phyloP scores from a whole-genome alignment of 2,797 vertebrate species.

The Cichlasoma orientale region DNA sequence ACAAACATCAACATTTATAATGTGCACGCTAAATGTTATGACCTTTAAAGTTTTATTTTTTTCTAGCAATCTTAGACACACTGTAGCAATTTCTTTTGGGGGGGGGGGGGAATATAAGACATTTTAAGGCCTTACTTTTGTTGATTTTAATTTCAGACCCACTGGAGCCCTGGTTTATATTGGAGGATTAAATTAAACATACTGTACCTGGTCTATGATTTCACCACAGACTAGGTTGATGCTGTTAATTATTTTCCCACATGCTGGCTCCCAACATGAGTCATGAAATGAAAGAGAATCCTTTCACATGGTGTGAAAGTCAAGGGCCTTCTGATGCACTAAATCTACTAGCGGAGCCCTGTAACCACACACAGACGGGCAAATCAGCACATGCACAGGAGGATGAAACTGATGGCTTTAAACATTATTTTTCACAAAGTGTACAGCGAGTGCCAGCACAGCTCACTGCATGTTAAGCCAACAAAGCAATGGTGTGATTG shows the following conservation, averaged over 20 bases:
- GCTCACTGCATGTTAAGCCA: background rate
- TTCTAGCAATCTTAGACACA: background rate
- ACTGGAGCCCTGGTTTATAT: background rate
- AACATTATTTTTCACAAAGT: background rate
- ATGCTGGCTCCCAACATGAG: background rate
- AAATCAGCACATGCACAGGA: background rate
- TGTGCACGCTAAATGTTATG: background rate
- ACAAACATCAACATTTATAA: background rate
- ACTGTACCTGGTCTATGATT: background rate
- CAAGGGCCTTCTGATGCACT: background rate
- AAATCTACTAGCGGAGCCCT: background rate
- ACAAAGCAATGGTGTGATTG: background rate
- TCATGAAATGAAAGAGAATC: background rate
- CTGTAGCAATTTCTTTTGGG: background rate
- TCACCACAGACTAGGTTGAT: background rate
- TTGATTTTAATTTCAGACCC: background rate
- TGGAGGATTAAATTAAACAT: slow-evolving; percentile 21
- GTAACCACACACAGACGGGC: background rate
- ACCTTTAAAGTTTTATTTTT: background rate
- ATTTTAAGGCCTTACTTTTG: too few relatives aligned
- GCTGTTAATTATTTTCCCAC: slow-evolving; percentile 24
- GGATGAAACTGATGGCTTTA: background rate
- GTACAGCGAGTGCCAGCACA: background rate
- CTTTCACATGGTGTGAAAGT: background rate
- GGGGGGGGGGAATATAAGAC: background rate